Evolutionary conservation across 2,113 vertebrate species (phyloP).

Genomic region (Noturus placidus): DNA sequence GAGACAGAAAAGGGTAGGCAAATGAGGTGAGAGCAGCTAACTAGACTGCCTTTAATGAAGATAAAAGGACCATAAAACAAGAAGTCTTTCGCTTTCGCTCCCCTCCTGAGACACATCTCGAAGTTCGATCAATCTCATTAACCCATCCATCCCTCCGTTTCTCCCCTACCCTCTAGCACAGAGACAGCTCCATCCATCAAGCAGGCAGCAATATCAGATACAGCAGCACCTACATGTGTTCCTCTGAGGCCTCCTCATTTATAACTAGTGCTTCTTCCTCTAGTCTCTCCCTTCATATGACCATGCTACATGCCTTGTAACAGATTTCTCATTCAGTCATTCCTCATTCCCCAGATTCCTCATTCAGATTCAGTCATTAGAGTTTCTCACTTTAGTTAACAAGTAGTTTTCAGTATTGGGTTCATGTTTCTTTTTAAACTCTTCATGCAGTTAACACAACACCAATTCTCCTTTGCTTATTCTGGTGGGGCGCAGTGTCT

Average conservation of each 20-base stretch:
- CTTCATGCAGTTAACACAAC: background rate
- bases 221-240: slow-evolving; percentile 33
- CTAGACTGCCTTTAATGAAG: slow-evolving; percentile 22
- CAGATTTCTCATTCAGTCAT: too few species aligned
- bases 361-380: background rate
- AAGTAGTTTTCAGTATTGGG: background rate
- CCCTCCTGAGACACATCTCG: slow-evolving; percentile 6
- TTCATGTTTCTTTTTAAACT: background rate
- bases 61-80: slow-evolving; percentile 17
- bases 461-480: background rate
- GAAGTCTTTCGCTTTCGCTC: background rate
- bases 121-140: slow-evolving; percentile 40
- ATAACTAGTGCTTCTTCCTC: slow-evolving; percentile 5
- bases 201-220: slow-evolving; percentile 26
- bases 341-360: too few species aligned
- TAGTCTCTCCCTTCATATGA: background rate
- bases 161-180: slow-evolving; percentile 18
- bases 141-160: slow-evolving; percentile 26
- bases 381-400: background rate
- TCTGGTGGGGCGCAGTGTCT: background rate
- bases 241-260: slow-evolving; percentile 12
- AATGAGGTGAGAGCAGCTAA: slow-evolving; percentile 3
- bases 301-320: background rate
- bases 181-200: slow-evolving; percentile 42
- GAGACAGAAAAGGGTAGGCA: background rate